Percentiles rank a stretch among this genome's conserved stretches.
Evolutionary conservation across 2,113 vertebrate genomes (phyloP).

Genomic region (Heterocephalus glaber): DNA sequence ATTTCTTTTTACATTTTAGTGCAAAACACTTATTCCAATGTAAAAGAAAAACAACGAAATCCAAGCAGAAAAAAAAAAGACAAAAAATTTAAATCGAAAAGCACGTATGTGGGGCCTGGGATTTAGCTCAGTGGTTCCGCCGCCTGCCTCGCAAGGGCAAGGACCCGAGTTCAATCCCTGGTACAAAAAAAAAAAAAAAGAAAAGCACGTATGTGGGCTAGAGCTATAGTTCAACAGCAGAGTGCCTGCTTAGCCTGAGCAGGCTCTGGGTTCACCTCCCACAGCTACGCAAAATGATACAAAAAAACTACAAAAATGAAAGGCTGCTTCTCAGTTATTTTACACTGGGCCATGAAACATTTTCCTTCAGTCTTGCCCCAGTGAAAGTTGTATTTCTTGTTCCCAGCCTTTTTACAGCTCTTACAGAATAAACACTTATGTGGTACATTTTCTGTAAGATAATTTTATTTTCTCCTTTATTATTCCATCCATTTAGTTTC

Average conservation of each 20-base stretch:
- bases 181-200: background rate
- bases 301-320: background rate
- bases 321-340: background rate
- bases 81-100: slow-evolving; percentile 11
- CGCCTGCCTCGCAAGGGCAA: too few relatives aligned
- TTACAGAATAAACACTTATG: background rate
- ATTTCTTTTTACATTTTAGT: background rate
- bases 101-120: too few relatives aligned
- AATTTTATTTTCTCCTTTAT: slow-evolving; percentile 18
- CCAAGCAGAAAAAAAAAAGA: background rate
- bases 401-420: background rate
- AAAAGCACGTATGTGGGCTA: background rate
- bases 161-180: too few relatives aligned
- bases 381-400: slow-evolving; percentile 36
- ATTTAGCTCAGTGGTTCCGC: background rate
- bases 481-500: background rate
- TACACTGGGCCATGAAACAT: background rate
- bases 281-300: background rate
- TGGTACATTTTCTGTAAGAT: slow-evolving; percentile 7
- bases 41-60: slow-evolving; percentile 29
- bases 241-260: background rate
- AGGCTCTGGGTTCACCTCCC: background rate
- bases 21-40: background rate
- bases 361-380: slow-evolving; percentile 34
- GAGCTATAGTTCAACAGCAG: background rate